phyloP scores from a whole-genome alignment of 2,797 vertebrate genomes.

The Phoeniculus purpureus region DNA sequence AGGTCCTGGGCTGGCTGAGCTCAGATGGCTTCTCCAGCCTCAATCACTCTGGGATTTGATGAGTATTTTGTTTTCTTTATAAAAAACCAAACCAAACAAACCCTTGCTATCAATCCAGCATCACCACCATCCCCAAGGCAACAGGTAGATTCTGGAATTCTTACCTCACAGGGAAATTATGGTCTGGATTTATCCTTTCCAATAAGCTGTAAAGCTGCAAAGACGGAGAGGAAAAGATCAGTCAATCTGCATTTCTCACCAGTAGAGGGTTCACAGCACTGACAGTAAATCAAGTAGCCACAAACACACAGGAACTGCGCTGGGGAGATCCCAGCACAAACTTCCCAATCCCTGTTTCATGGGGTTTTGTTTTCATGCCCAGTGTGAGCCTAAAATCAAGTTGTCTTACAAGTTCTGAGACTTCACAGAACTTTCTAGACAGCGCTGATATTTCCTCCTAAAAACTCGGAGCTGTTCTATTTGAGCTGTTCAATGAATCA shows the following conservation, averaged over 20 bases:
- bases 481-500: background rate
- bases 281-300: background rate
- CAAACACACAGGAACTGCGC: too few relatives aligned
- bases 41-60: too few relatives aligned
- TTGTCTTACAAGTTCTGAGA: background rate
- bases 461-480: too few relatives aligned
- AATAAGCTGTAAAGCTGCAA: slow-evolving; percentile 92
- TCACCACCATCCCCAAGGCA: background rate
- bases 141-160: background rate
- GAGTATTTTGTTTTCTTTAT: background rate
- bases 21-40: too few relatives aligned
- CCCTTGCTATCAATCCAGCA: background rate
- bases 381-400: background rate
- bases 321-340: background rate
- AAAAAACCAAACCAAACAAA: background rate
- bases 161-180: slow-evolving; percentile 97
- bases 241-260: background rate
- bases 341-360: background rate
- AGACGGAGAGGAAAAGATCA: background rate
- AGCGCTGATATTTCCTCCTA: fast-evolving
- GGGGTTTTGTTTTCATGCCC: background rate
- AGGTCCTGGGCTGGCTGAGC: too few relatives aligned
- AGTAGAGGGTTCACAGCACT: background rate
- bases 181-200: slow-evolving; percentile 98
- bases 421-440: fast-evolving